Percentiles rank a stretch among this genome's conserved stretches.
These are phyloP conservation scores for Pomatostomus ruficeps DNA, from an alignment of 2,113 vertebrate species.

Conservation along the genomic window DNA sequence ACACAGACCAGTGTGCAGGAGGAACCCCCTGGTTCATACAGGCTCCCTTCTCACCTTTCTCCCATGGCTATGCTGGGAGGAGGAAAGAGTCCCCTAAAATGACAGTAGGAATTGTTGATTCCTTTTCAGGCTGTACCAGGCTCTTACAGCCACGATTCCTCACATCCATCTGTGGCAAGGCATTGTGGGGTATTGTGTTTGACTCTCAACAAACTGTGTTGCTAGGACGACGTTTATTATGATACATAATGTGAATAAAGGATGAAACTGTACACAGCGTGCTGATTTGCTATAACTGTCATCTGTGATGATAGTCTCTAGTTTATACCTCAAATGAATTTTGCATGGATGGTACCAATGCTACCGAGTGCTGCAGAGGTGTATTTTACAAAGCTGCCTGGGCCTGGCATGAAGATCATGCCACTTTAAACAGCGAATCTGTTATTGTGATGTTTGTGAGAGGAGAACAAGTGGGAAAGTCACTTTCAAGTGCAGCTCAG, in stretches of 20 bases:
- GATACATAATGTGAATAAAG: constrained; percentile 63
- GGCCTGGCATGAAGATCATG: constrained; percentile 74
- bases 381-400: constrained; percentile 55
- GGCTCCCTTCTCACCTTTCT: not conserved
- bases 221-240: constrained; percentile 59
- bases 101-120: not conserved
- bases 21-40: not conserved
- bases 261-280: constrained; percentile 34
- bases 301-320: constrained; percentile 42
- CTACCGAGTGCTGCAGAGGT: constrained; percentile 21
- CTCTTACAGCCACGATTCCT: not conserved
- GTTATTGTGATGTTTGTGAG: constrained; percentile 72
- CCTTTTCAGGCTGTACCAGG: not conserved
- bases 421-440: constrained; percentile 77
- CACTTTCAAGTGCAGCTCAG: constrained; percentile 82
- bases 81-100: not conserved
- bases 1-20: accelerated
- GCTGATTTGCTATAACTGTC: constrained; percentile 65
- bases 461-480: constrained; percentile 77
- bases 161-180: not conserved
- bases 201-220: constrained; percentile 35
- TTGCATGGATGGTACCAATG: not conserved
- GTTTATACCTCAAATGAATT: constrained; percentile 57
- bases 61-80: not conserved
- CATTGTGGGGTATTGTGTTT: constrained; percentile 12